Evolutionary conservation across 37 sponge, comb jelly and placozoan species (phyloP), one percentile per base, ranked within the genome.

Genomic region (Spongilla lacustris): DNA sequence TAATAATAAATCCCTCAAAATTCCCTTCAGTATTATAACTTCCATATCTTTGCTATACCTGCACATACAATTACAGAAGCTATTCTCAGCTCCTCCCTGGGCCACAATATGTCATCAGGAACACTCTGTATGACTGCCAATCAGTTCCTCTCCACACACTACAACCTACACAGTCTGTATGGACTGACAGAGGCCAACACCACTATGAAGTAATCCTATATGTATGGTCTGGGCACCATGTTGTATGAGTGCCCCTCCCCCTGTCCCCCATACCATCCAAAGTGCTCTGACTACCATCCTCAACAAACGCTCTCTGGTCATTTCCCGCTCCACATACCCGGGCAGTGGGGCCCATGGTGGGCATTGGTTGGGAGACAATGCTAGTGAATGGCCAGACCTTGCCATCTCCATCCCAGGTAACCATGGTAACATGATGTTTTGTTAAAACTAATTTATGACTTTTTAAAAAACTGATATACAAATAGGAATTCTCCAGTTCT

Each of bases 101-200:
- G 46, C 8, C 46, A 46, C 46, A 46, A 46, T 4, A 8, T 46
- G 46, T 10, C 46, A 46, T 46, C 46, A 4, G 46, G 92, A 85
- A 95, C 96, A 19, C 83, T 95, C 46, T 95, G 96, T 68, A 89
- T 95, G 92, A 69, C 88, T 22, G 87, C 91, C 37, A 34, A 67
- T 22, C 92, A 95, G 24, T 23, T 50, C 41, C 58, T 37, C 27
- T 88, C 86, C 4, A 21, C 50, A 24, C 96, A 95, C 68, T 95
- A 95, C 75, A 86, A 95, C 70, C 88, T 95, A 9, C 96, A 95
- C 88, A 95, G 89, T 76, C 83, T 95, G 68, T 95, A 95, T 92
- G 96, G 96, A 26, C 86, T 84, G 73, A 83, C 85, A 24, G 96
- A 95, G 86, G 85, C 96, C 33, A 74, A 36, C 10, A 84, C 83